Base-by-base conservation (phyloP, 2,797 vertebrate species). In the Cossypha niveicapilla region DNA sequence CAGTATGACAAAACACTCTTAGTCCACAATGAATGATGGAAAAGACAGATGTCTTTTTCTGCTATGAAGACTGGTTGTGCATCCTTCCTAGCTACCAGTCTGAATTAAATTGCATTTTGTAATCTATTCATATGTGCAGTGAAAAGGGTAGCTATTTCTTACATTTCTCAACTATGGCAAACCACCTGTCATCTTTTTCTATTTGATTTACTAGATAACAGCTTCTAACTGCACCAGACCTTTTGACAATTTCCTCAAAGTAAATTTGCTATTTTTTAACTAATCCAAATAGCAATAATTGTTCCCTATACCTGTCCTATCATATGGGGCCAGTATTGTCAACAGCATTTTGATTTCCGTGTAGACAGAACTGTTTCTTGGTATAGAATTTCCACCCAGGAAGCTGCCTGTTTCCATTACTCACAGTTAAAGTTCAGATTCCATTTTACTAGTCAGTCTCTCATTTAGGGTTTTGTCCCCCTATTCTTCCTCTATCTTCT, bases 261-360 rank as follows among this genome's bases (percentile, higher is more conserved):
- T 23, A 77, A 95, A 94, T 92, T 91, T 87, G 30, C 16, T 85
- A 45, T 78, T 89, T 83, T 76, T 92, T 85, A 79, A 79, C 83
- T 93, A 85, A 86, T 86, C 47, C 45, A 88, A 95, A 92, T 79
- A 84, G 68, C 45, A 72, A 44, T 79, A 93, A 91, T 79, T 94
- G 76, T 53, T 93, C 79, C 76, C 44, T 70, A 42, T 79, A 79
- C 54, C 37, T 57, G 28, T 86, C 63, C 45, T 80, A 60, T 83
- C 68, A 73, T 48, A 63, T 45, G 71, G 54, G 82, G 23, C 32
- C 39, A 74, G 27, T 57, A 47, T 47, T 90, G 63, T 62, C 67
- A 92, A 66, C 39, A 53, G 13, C 9, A 82, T 87, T 84, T 87
- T 90, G 48, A 79, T 51, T 90, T 88, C 76, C 56, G 42, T 60